phyloP scores from a whole-genome alignment of 2,888 invertebrate species.

The Callyntrura sp. region DNA sequence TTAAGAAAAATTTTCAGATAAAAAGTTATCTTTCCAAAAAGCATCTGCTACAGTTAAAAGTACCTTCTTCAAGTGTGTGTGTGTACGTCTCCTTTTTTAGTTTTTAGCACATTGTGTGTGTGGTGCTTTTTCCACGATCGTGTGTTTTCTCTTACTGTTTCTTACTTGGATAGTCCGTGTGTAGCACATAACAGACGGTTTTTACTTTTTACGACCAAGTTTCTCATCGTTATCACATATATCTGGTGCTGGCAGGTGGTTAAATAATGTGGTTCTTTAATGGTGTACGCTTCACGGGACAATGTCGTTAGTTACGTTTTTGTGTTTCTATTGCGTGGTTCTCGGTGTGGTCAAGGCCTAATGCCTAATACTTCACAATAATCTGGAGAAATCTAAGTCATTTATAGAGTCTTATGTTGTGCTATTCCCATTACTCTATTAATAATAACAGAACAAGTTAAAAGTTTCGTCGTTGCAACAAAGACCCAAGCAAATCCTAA shows the following conservation, averaged over 20 bases:
- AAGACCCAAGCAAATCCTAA: not conserved
- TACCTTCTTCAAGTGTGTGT: slow-evolving; percentile 44
- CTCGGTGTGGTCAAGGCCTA: slow-evolving; percentile 59
- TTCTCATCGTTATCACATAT: slow-evolving; percentile 68
- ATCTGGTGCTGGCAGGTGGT: slow-evolving; percentile 79
- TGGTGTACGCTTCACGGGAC: slow-evolving; percentile 75
- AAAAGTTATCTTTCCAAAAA: slow-evolving; percentile 57
- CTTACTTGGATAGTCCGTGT: not conserved
- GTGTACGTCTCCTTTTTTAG: slow-evolving; percentile 58
- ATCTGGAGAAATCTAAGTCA: slow-evolving; percentile 13
- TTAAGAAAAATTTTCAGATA: slow-evolving; percentile 29
- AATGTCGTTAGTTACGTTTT: slow-evolving; percentile 62
- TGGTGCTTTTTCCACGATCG: not conserved
- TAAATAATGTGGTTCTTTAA: slow-evolving; percentile 78
- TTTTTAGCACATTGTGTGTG: slow-evolving; percentile 65
- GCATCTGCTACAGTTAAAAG: not conserved
- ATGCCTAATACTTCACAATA: slow-evolving; percentile 15
- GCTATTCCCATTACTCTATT: not conserved
- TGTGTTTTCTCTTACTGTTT: slow-evolving; percentile 46
- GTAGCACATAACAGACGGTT: slow-evolving; percentile 7
- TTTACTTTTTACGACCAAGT: slow-evolving; percentile 58
- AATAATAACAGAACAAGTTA: slow-evolving; percentile 43
- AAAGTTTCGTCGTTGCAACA: slow-evolving; percentile 52
- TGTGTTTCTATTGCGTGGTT: slow-evolving; percentile 29
- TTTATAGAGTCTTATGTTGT: not conserved